Conservation (phyloP, 2,113 vertebrate genomes). For the Lepus americanus region DNA sequence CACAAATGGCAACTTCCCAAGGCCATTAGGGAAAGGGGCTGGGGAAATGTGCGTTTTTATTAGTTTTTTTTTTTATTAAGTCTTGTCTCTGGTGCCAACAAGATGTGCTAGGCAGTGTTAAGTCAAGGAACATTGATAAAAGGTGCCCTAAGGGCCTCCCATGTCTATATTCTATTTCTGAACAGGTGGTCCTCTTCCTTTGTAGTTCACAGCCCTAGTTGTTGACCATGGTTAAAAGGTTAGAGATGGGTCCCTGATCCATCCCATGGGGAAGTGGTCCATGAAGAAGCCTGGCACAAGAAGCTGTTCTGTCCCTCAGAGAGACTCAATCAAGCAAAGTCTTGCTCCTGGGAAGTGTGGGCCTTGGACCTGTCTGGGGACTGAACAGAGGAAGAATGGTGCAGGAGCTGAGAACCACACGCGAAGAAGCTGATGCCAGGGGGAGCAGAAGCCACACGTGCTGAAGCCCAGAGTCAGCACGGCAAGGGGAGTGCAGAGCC, state of each 20-base stretch:
- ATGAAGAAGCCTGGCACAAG: background rate
- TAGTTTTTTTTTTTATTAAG: slow-evolving; percentile 49
- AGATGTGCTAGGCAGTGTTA: background rate
- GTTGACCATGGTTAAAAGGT: background rate
- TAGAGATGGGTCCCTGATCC: background rate
- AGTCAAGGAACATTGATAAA: background rate
- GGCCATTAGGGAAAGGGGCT: slow-evolving; percentile 36
- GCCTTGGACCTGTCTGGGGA: background rate
- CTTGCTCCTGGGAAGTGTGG: background rate
- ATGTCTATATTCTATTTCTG: background rate
- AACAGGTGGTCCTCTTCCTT: background rate
- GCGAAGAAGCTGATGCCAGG: background rate
- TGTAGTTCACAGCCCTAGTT: too few species aligned
- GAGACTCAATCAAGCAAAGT: background rate
- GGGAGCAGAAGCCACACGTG: background rate
- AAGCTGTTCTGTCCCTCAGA: background rate
- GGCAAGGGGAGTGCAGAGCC: background rate
- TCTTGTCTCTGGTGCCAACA: background rate
- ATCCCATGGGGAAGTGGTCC: background rate
- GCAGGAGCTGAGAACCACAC: background rate
- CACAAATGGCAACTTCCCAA: slow-evolving; percentile 59
- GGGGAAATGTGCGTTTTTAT: background rate
- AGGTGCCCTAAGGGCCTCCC: background rate
- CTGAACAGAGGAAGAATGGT: background rate
- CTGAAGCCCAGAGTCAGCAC: background rate